Evolutionary conservation across 2,888 invertebrate genomes (phyloP).

Genomic region (Brachynemurus nebulosus): DNA sequence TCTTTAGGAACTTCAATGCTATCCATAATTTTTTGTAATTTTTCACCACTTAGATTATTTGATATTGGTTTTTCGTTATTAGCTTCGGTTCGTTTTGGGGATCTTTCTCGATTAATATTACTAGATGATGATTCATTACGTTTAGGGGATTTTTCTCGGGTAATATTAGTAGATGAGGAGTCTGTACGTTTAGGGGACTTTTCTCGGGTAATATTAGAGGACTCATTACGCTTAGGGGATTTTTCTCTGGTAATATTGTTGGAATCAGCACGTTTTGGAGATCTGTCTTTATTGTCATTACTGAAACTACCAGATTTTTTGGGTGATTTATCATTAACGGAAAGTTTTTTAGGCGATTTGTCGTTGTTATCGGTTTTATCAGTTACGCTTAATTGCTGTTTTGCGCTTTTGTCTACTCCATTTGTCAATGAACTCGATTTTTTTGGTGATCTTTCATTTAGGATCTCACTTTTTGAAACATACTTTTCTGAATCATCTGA

Average conservation of each 20-base stretch:
- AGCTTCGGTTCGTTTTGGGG: neutral
- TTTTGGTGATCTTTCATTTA: slow-evolving; percentile 6
- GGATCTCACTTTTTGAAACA: slow-evolving; percentile 7
- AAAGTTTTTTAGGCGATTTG: neutral
- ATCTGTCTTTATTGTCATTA: neutral
- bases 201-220: neutral
- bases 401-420: neutral
- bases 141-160: slow-evolving; percentile 1
- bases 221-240: slow-evolving; percentile 7
- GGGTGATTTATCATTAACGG: neutral
- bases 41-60: neutral
- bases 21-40: neutral
- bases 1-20: slow-evolving; percentile 7
- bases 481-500: neutral
- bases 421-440: neutral
- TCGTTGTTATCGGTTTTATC: neutral
- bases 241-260: neutral
- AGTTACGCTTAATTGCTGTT: neutral
- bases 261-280: neutral
- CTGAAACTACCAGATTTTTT: neutral
- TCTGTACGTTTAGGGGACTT: slow-evolving; percentile 4
- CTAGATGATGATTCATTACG: neutral
- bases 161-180: neutral
- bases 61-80: neutral
- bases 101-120: neutral